These are phyloP conservation scores for Holcopasites calliopsidis DNA, from an alignment of 1,140 invertebrate genomes.

Conservation along the genomic window DNA sequence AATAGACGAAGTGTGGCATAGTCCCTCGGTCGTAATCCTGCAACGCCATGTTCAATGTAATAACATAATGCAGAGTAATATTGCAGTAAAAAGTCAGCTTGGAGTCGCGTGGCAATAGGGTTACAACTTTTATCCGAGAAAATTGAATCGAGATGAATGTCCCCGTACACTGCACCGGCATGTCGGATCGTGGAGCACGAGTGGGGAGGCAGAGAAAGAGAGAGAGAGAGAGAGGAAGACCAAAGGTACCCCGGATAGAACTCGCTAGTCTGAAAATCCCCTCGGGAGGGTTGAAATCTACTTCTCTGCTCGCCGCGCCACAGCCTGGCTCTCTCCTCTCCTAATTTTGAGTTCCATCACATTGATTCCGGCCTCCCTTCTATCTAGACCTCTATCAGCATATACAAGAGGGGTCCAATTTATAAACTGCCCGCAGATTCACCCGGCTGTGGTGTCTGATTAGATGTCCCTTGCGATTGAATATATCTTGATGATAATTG, in stretches of 20 bases:
- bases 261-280: constrained; percentile 56
- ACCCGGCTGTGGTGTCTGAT: constrained; percentile 41
- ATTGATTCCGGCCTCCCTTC: constrained; percentile 57
- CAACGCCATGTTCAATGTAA: not conserved
- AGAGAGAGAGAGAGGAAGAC: constrained; percentile 27
- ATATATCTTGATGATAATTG: constrained; percentile 55
- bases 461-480: constrained; percentile 29
- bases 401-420: constrained; percentile 51
- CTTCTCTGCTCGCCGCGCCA: constrained; percentile 29
- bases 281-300: constrained; percentile 61
- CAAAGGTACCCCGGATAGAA: constrained; percentile 56
- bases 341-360: constrained; percentile 58
- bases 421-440: constrained; percentile 58
- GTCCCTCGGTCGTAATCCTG: not conserved
- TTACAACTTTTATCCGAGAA: constrained; percentile 54
- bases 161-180: constrained; percentile 12
- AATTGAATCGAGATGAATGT: constrained; percentile 55
- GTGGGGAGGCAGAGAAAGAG: too few species aligned
- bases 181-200: constrained; percentile 22
- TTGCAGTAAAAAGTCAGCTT: too few species aligned
- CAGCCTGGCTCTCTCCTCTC: constrained; percentile 48
- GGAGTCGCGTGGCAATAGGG: not conserved
- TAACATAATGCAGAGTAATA: too few species aligned
- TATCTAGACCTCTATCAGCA: constrained; percentile 53
- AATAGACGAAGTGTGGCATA: too few species aligned